Base-by-base conservation (phyloP, 2,888 invertebrate species). In the Phortica magna region DNA sequence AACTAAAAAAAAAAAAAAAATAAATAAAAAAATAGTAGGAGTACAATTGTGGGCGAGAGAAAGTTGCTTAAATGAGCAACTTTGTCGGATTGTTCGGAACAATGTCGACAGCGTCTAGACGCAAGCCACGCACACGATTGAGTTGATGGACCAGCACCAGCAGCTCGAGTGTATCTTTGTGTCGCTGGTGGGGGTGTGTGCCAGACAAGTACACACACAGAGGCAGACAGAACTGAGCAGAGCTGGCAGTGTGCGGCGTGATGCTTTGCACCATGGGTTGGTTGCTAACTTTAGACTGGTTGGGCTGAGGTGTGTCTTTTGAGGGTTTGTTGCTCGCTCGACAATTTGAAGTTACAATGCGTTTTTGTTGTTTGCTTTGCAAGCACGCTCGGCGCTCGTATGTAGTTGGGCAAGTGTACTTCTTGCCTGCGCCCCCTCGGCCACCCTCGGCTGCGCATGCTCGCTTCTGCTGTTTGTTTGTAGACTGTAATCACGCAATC, bases 101-200 rank as follows among this genome's bases (percentile, higher is more conserved):
- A 89, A 88, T 89, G 89, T 89, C 89, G 89, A 89, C 89, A 88
- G 89, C 84, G 89, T 89, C 89, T 89, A 89, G 89, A 88, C 85
- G 77, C 48, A 65, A 55, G 65, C 76, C 76, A 79, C 76, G 78
- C 19, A 73, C 74, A 74, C 79, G 48, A 9, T 14, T 48, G 48
- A 48, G 48, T 9, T 12, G 14, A 12, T 9, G 48, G 48, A 48
- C 10, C 48, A 7, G 43, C 43, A 14, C 48, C 14, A 48, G 7
- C 48, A 9, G 59, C 5, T 7, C 7, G 59, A 14, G 59, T 59
- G 59, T 59, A n/a, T 17, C 53, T 53, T 10, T 10, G 59, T 59
- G n/a, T 17, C 53, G 2, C 2, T 10, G 53, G 10, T 53, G 19
- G 19, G 22, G 61, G 17, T 22, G 17, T 68, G 43, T 17, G 43